Evolutionary conservation across 2,797 vertebrate genomes (phyloP), one percentile per base, ranked within the genome.

Genomic region (Epinephelus coioides): DNA sequence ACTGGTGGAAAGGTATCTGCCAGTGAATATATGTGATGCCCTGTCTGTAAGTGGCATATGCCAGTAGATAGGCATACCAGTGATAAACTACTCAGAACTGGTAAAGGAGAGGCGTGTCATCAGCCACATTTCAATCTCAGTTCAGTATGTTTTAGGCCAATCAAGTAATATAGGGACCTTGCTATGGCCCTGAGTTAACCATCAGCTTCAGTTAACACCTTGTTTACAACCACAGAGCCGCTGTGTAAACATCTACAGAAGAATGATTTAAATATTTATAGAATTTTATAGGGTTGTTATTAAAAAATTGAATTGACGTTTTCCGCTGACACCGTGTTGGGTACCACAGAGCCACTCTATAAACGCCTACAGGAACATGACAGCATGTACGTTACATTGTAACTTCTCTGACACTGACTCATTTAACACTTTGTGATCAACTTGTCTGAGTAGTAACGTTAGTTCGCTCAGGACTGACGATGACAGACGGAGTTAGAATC

Each of bases 321-420:
- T 55, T 9, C 17, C 14, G 27, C 17, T 27, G 17, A 47, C 46
- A 47, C 17, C 5, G 15, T 18, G 40, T 12, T 12, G 9, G 25
- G 25, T 25, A 56, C 15, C 51, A 34, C 40, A n/a, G 53, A 65
- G 53, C 8, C 65, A 7, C 9, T 40, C 15, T 7, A 18, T 5
- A 9, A n/a, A 51, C 15, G 2, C 3, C 13, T 3, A 10, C 19
- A 38, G 15, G 11, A 12, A 47, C 46, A 47, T 47, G 46, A 47
- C 15, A 47, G 46, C 18, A 17, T 14, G 7, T 2, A 14, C 23
- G 59, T 34, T 54, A 75, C 59, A 46, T 0, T 65, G 23, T 30
- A 25, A 76, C 79, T 62, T 44, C 38, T 76, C 3, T 65, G 49
- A 66, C 51, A 46, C 23, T 18, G 2, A 38, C 25, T 12, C 60